Percentiles rank a stretch among this genome's conserved stretches.
phyloP scores from a whole-genome alignment of 2,113 vertebrate genomes.

The Ameiurus melas region DNA sequence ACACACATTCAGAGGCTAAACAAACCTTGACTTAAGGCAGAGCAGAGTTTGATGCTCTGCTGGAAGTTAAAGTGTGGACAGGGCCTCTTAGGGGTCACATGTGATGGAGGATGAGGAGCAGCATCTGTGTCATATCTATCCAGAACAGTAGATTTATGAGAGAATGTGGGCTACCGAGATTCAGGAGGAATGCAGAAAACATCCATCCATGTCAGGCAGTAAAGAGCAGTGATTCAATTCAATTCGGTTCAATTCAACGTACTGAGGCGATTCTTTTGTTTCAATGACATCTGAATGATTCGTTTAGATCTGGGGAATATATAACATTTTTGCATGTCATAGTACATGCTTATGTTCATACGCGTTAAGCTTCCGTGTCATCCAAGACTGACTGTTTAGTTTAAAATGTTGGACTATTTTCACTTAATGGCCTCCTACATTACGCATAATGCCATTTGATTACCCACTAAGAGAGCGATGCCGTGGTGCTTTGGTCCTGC shows the following conservation, averaged over 20 bases:
- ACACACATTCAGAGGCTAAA: constrained; percentile 42
- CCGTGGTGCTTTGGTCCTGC: not conserved
- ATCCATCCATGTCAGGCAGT: not conserved
- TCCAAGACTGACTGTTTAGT: not conserved
- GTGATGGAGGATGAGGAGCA: constrained; percentile 64
- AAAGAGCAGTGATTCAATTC: not conserved
- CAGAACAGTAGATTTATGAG: constrained; percentile 1
- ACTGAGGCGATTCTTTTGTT: not conserved
- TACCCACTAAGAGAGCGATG: not conserved
- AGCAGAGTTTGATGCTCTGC: constrained; percentile 55
- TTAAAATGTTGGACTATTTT: not conserved
- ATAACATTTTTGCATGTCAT: not conserved
- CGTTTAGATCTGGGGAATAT: not conserved
- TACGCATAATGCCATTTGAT: not conserved
- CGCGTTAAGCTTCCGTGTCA: not conserved
- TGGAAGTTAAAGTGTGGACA: constrained; percentile 66
- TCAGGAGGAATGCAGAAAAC: too few species aligned
- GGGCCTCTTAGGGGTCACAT: constrained; percentile 65
- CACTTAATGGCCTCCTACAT: not conserved
- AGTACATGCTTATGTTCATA: not conserved
- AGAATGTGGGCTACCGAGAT: not conserved
- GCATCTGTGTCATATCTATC: constrained; percentile 53
- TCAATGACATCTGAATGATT: not conserved
- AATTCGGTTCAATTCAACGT: not conserved
- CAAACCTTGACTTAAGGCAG: constrained; percentile 57